A percentile compares a stretch with the other conserved stretches of the same genome.
Evolutionary conservation across 2,113 vertebrate species (phyloP).

Genomic region (Burhinus oedicnemus): DNA sequence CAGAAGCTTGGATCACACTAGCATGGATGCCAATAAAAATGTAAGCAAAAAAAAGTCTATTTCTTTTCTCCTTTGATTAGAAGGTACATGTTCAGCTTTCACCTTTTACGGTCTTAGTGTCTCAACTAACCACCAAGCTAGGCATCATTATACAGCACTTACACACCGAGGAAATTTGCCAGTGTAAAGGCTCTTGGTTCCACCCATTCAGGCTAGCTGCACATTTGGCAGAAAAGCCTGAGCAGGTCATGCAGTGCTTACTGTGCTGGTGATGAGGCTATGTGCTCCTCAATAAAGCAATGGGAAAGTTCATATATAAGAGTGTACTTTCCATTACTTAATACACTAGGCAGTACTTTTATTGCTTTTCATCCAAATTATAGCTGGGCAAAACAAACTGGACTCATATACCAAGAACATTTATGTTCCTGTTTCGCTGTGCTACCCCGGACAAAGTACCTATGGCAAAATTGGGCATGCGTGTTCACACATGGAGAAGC

Average conservation of each 20-base stretch:
- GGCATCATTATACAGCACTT: background rate
- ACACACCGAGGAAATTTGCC: background rate
- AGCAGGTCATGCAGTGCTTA: background rate
- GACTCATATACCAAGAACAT: background rate
- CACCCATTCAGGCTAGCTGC: background rate
- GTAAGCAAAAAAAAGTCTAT: background rate
- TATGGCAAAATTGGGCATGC: background rate
- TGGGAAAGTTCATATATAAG: background rate
- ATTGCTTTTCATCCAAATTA: background rate
- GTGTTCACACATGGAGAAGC: background rate
- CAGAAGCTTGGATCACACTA: background rate
- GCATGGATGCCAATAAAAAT: background rate
- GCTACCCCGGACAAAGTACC: background rate
- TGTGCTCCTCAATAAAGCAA: background rate
- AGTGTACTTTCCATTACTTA: background rate
- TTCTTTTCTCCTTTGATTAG: background rate
- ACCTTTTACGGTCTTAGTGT: background rate
- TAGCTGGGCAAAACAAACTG: background rate
- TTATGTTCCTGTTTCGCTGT: background rate
- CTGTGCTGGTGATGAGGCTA: background rate
- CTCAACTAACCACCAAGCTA: background rate
- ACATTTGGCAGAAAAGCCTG: background rate
- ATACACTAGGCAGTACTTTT: background rate
- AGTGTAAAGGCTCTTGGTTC: background rate
- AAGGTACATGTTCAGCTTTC: background rate